These are phyloP conservation scores for Clarias pachynema DNA, from an alignment of 2,797 vertebrate species.

Conservation along the genomic window DNA sequence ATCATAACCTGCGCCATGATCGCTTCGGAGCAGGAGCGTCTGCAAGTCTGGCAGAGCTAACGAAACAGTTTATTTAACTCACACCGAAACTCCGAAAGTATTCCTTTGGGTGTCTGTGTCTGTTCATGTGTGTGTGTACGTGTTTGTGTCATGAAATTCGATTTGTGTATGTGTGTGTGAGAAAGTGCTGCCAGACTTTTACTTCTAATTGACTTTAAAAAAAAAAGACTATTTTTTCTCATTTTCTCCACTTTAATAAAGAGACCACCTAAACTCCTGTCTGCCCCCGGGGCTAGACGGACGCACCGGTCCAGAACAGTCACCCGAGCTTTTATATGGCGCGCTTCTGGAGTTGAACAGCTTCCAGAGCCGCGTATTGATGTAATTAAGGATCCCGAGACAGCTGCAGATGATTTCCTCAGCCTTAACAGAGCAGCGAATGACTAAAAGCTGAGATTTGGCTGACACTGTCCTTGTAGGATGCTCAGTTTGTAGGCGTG, in stretches of 20 bases:
- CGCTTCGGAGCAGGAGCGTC: not conserved
- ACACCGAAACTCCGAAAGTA: conserved; percentile 15
- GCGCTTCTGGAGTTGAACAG: not conserved
- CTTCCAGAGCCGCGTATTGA: conserved; percentile 7
- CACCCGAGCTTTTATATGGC: not conserved
- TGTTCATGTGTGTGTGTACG: not conserved
- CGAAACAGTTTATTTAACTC: conserved; percentile 18
- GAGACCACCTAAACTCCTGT: not conserved
- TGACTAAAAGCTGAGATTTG: conserved; percentile 13
- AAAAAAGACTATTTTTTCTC: not conserved
- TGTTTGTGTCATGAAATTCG: not conserved
- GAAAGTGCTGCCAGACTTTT: not conserved
- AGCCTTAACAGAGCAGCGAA: not conserved
- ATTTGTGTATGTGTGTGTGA: no score
- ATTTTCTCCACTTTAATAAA: not conserved
- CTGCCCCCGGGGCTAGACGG: not conserved
- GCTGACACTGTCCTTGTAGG: conserved; percentile 6
- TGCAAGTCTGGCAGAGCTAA: conserved; percentile 11
- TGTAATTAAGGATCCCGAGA: not conserved
- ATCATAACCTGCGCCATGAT: not conserved
- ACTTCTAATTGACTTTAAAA: not conserved
- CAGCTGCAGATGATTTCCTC: conserved; percentile 6
- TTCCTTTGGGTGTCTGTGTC: not conserved
- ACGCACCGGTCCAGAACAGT: not conserved
- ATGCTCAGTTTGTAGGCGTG: not conserved